Percentiles rank a stretch among this genome's conserved stretches.
phyloP scores from a whole-genome alignment of 2,797 vertebrate genomes.

The Acanthornis magna region DNA sequence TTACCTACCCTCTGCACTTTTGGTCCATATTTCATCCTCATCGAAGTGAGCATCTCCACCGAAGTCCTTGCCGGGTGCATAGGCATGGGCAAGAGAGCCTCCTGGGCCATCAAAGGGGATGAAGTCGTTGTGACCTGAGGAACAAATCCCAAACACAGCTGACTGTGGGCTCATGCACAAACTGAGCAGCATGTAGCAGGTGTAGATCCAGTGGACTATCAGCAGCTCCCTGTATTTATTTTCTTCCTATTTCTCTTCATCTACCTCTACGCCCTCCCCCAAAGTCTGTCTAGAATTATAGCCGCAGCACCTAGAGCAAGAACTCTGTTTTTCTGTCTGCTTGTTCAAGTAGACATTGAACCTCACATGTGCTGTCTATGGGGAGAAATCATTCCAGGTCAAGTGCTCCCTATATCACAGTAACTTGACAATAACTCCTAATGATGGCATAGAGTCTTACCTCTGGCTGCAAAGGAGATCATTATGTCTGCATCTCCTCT shows the following conservation, averaged over 20 bases:
- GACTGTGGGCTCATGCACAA: not conserved
- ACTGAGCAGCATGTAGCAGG: fast-evolving
- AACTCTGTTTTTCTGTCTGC: not conserved
- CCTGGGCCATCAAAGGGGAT: conserved; percentile 81
- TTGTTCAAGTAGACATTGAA: not conserved
- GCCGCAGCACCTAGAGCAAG: not conserved
- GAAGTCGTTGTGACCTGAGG: conserved; percentile 76
- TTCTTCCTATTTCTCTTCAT: not conserved
- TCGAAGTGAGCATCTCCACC: conserved; percentile 84
- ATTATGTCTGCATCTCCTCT: conserved; percentile 81
- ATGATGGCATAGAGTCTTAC: not conserved
- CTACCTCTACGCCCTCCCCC: not conserved
- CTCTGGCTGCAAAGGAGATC: conserved; percentile 76
- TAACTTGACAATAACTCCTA: not conserved
- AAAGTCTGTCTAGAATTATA: not conserved
- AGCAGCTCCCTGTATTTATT: not conserved
- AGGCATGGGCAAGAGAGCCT: conserved; percentile 80
- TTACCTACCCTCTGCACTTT: conserved; percentile 5
- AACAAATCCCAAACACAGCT: not conserved
- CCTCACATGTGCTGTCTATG: fast-evolving
- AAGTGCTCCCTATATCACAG: not conserved
- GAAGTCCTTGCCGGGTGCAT: conserved; percentile 69
- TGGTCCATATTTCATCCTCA: conserved; percentile 79
- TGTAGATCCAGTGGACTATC: not conserved
- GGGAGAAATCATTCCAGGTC: not conserved